phyloP scores from a whole-genome alignment of 2,888 invertebrate genomes.

The Chelonus formosanus region DNA sequence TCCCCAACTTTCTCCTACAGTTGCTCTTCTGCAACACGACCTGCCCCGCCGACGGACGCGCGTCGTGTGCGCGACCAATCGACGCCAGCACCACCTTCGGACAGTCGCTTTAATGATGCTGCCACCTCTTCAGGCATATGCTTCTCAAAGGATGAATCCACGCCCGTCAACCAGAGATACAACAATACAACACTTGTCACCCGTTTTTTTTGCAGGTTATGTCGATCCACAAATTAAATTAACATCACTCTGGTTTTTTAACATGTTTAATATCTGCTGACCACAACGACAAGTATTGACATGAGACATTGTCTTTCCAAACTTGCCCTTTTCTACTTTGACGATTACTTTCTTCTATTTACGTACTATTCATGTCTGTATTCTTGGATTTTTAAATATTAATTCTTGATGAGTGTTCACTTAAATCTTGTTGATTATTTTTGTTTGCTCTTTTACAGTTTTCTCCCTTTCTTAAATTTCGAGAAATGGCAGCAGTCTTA shows the following conservation, averaged over 20 bases:
- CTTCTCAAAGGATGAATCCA: conserved; percentile 1
- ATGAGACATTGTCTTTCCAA: too few species aligned
- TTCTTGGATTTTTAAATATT: too few species aligned
- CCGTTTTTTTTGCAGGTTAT: background rate
- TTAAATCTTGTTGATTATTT: too few species aligned
- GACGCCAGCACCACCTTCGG: conserved; percentile 29
- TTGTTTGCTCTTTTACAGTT: too few species aligned
- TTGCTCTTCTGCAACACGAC: conserved; percentile 24
- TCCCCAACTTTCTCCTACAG: background rate
- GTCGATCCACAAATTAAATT: background rate
- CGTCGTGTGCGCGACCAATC: conserved; percentile 34
- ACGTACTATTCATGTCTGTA: too few species aligned
- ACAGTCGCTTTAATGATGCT: conserved; percentile 22
- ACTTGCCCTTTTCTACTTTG: too few species aligned
- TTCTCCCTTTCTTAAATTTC: too few species aligned
- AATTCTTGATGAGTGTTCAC: too few species aligned
- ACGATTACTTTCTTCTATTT: too few species aligned
- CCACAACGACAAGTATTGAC: too few species aligned
- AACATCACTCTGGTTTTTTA: background rate
- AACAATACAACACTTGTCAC: too few species aligned
- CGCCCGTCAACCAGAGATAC: conserved; percentile 14
- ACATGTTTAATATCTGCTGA: too few species aligned
- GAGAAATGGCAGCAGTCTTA: conserved; percentile 48
- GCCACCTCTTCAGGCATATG: background rate
- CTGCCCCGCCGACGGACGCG: conserved; percentile 35